A percentile compares a stretch with the other conserved stretches of the same genome.
Conservation (phyloP, 2,797 vertebrate species). For the Thunnus albacares region DNA sequence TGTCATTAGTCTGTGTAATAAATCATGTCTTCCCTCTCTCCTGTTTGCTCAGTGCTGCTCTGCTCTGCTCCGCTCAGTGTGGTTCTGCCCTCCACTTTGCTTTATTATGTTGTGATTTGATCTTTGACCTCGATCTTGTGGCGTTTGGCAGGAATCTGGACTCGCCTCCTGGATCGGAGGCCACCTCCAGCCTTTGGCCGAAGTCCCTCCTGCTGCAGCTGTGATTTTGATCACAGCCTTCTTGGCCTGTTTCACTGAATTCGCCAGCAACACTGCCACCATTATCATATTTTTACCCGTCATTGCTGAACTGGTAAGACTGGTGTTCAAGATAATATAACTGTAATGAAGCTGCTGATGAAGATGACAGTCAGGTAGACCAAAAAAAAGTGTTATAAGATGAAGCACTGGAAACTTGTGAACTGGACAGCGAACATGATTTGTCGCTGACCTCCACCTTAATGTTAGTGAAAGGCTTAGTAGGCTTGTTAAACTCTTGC, state of each 20-base stretch:
- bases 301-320: conserved; percentile 93
- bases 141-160: conserved; percentile 90
- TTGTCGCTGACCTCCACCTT: conserved; percentile 6
- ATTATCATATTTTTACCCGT: conserved; percentile 97
- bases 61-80: conserved; percentile 26
- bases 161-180: conserved; percentile 94
- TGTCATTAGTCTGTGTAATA: background rate
- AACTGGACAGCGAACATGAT: background rate
- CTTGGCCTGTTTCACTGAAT: conserved; percentile 95
- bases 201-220: conserved; percentile 88
- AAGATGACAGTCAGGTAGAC: background rate
- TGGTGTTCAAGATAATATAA: background rate
- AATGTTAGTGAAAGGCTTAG: conserved; percentile 20
- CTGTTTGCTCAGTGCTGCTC: conserved; percentile 12
- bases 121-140: conserved; percentile 46
- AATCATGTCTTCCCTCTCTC: background rate
- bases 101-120: conserved; percentile 63
- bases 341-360: background rate
- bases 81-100: conserved; percentile 30
- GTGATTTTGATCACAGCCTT: conserved; percentile 92
- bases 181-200: conserved; percentile 91
- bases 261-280: conserved; percentile 97
- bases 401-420: conserved; percentile 4
- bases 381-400: background rate
- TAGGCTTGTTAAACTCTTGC: conserved; percentile 55